Base-by-base conservation (phyloP, 1,140 invertebrate genomes). In the Capitella teleta region DNA sequence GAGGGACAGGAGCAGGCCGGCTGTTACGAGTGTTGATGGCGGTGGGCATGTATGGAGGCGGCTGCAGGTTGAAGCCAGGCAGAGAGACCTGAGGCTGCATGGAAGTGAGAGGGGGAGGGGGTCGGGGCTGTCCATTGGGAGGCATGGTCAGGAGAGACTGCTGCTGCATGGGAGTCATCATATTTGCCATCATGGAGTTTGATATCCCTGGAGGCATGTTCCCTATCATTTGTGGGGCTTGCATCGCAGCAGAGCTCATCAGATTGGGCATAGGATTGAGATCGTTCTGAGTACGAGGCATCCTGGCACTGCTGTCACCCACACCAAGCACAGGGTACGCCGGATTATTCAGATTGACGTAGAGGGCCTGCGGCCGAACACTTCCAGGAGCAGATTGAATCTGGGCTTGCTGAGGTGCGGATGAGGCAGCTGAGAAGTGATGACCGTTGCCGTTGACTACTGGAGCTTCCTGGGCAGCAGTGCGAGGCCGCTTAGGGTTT, bases 21-120 rank as follows among this genome's bases (percentile, higher is more conserved):
- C n/a, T 32, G 25, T 43, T 25, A 49, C 28, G 34, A 10, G 44
- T 32, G 47, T 26, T 30, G 52, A 38, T 21, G 53, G 41, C 21
- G 47, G 36, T 30, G 21, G 37, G 18, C 24, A 30, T 41, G 12
- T 28, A 37, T 10, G 43, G 32, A 12, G 37, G 48, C 21, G 40
- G 53, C 37, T 56, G 56, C n/a, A 41, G 54, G 26, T 52, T 52
- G n/a, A 57, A 55, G n/a, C 53, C n/a, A n/a, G 52, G 47, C 48
- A 54, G 42, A 30, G 42, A 16, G 36, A 51, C 14, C n/a, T 32
- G 30, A 10, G 30, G 30, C 30, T 32, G 30, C 30, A n/a, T 32
- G n/a, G 30, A 32, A n/a, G 30, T 10, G 30, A 44, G 21, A 10
- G 24, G 23, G 23, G 16, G 42, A 10, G 8, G 6, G 6, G 42